These are phyloP conservation scores for Scylla paramamosain DNA, from an alignment of 1,140 invertebrate species.

Conservation along the genomic window DNA sequence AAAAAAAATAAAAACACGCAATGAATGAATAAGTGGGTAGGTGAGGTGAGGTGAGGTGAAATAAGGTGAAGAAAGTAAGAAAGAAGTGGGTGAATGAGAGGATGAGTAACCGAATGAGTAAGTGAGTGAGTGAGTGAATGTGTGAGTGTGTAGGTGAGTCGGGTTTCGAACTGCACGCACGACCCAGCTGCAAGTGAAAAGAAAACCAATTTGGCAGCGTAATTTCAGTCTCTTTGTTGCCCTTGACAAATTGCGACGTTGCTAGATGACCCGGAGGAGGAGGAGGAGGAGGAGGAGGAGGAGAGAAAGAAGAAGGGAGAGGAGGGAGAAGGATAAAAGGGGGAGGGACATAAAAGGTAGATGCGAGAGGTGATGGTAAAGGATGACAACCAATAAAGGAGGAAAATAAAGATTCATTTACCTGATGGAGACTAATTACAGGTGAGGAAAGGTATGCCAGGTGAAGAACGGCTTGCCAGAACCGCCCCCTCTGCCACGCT, in stretches of 20 bases:
- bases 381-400: not conserved
- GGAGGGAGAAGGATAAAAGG: too few species aligned
- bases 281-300: not conserved
- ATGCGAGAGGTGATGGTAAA: not conserved
- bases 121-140: not conserved
- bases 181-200: not conserved
- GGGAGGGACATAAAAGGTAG: not conserved
- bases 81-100: too few species aligned
- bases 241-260: constrained; percentile 50
- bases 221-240: constrained; percentile 51
- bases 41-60: too few species aligned
- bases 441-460: too few species aligned
- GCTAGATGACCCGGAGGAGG: not conserved
- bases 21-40: too few species aligned
- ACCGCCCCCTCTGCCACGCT: not conserved
- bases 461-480: too few species aligned
- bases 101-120: too few species aligned
- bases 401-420: not conserved
- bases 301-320: not conserved
- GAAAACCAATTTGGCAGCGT: constrained; percentile 52
- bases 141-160: not conserved
- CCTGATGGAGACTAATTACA: too few species aligned
- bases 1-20: too few species aligned
- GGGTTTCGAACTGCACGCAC: not conserved
- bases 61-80: too few species aligned